Conservation (phyloP, 1,140 invertebrate genomes). For the Neelides sp. region DNA sequence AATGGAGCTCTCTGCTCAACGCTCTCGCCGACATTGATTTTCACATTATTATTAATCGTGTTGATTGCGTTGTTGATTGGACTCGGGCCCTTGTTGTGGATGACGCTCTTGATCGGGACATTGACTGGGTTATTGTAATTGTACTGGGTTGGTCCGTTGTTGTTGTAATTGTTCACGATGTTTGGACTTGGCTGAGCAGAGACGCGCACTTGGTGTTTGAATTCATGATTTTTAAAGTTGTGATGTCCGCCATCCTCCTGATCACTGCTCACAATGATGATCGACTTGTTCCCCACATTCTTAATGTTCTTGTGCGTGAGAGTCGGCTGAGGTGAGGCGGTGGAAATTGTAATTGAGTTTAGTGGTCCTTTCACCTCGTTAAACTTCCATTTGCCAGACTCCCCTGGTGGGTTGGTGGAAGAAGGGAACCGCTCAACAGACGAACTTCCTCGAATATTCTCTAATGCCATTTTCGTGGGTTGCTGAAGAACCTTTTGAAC, state of each 20-base stretch:
- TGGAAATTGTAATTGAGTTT: not conserved
- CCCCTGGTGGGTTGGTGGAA: too few species aligned
- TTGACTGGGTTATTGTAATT: conserved; percentile 2
- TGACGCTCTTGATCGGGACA: not conserved
- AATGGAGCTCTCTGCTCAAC: too few species aligned
- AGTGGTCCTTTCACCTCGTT: conserved; percentile 1
- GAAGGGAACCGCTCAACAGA: too few species aligned
- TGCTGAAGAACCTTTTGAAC: not conserved
- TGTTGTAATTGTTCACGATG: conserved; percentile 4
- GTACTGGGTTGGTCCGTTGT: not conserved
- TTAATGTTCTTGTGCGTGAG: conserved; percentile 13
- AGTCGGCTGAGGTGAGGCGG: not conserved
- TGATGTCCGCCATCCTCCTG: not conserved
- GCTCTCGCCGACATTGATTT: too few species aligned
- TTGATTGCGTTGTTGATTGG: conserved; percentile 1
- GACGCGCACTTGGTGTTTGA: too few species aligned
- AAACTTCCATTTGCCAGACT: too few species aligned
- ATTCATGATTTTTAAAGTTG: not conserved
- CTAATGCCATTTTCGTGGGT: not conserved
- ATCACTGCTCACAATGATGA: conserved; percentile 23
- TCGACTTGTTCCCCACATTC: conserved; percentile 26
- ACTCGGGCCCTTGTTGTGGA: not conserved
- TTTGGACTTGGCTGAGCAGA: not conserved
- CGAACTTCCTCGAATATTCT: too few species aligned
- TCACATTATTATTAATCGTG: not conserved